These are phyloP conservation scores for Melipona quadrifasciata DNA, from an alignment of 1,140 invertebrate species.

Conservation along the genomic window DNA sequence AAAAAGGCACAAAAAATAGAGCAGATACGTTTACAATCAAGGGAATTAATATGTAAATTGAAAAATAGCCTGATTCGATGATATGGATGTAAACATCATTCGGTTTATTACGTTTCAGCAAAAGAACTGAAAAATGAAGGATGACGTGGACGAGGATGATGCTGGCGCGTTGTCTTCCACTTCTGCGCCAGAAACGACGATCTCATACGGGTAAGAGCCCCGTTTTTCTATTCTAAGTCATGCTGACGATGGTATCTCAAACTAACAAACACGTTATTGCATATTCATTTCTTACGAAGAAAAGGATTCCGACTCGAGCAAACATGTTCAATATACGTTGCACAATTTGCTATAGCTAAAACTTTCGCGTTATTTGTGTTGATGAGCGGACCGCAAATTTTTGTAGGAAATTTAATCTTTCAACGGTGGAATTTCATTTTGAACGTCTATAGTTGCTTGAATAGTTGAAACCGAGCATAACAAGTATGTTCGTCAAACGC, in stretches of 20 bases:
- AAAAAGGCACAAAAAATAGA: too few relatives aligned
- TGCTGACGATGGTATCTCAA: neutral
- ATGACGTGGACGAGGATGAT: constrained; percentile 77
- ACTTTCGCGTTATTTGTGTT: too few relatives aligned
- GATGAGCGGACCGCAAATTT: too few relatives aligned
- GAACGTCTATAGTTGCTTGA: too few relatives aligned
- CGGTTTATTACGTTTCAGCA: constrained; percentile 31
- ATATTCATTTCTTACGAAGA: neutral
- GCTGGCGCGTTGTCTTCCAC: constrained; percentile 66
- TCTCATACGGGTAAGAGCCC: constrained; percentile 64
- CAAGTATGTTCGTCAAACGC: too few relatives aligned
- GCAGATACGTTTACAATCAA: too few relatives aligned
- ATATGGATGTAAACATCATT: neutral
- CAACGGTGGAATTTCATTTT: too few relatives aligned
- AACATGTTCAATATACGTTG: neutral
- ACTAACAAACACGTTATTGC: neutral
- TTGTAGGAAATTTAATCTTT: too few relatives aligned
- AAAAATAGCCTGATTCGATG: neutral
- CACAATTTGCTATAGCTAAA: neutral
- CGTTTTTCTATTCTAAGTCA: neutral
- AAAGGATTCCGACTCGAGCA: neutral
- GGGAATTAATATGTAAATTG: too few relatives aligned
- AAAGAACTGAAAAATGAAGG: constrained; percentile 69
- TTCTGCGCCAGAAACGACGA: constrained; percentile 58
- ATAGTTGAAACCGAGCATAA: too few relatives aligned